Base-by-base conservation (phyloP, 2,797 vertebrate species). In the Anguilla marmorata region DNA sequence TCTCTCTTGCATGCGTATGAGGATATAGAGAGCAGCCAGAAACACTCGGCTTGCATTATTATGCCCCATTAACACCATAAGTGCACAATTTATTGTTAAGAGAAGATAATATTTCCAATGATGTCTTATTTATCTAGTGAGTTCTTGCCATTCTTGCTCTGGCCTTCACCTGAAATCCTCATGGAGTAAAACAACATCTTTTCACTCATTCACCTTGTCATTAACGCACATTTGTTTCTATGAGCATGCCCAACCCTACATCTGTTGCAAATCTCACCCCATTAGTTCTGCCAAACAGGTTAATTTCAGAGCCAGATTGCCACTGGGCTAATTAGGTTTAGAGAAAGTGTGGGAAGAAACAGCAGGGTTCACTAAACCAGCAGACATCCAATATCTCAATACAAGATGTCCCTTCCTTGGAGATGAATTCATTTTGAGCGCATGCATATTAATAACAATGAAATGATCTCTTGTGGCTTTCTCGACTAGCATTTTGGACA, bases 251-350 rank as follows among this genome's bases (percentile, higher is more conserved):
- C 0, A 89, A 58, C 30, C 54, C 85, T 79, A 87, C 86, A 89
- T 89, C 86, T 89, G 88, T 87, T 84, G 48, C 84, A 85, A 63
- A 87, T 87, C 80, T 87, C 48, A 87, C 37, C 69, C 86, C 86
- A 87, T 89, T 89, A 89, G 86, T 79, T 87, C 85, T 89, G 86
- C 69, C 66, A 87, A 87, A 79, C 86, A 87, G 80, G 86, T 87
- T 85, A 76, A 85, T 85, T 89, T 52, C 82, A 89, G 82, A 85
- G 56, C 86, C 86, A 89, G 80, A 89, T 74, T 89, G 86, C 80
- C 85, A 89, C 86, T 63, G 63, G 83, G 37, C 66, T 89, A 84
- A 87, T 89, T 89, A 85, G n/a, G 58, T 52, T 85, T 83, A 52
- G 60, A 83, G 80, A 63, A 83, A 72, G 50, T 84, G 88, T 83